phyloP scores from a whole-genome alignment of 1,140 invertebrate genomes.

The Eumaeus atala region DNA sequence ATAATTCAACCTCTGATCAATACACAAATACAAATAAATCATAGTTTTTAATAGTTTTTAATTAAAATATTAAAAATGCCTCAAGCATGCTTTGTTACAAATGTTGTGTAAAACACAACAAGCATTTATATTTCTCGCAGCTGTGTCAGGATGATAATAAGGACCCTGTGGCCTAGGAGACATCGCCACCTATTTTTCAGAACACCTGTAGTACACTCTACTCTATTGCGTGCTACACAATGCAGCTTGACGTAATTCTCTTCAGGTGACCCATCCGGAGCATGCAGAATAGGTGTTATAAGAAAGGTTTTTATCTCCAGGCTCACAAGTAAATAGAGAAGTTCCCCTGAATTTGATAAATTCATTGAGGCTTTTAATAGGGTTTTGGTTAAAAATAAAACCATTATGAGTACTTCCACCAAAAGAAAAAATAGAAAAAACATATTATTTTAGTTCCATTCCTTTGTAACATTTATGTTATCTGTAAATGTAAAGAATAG shows the following conservation, averaged over 20 bases:
- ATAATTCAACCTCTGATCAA: background rate
- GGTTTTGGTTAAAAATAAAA: constrained; percentile 21
- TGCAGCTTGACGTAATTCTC: constrained; percentile 20
- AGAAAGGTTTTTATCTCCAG: constrained; percentile 13
- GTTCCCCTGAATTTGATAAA: constrained; percentile 2
- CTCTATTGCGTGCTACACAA: constrained; percentile 18
- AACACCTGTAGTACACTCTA: constrained; percentile 23
- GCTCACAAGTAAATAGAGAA: constrained; percentile 3
- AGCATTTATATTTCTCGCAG: too few relatives aligned
- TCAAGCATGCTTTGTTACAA: constrained; percentile 2
- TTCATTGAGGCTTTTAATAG: constrained; percentile 5
- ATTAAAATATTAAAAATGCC: background rate
- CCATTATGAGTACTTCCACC: constrained; percentile 10
- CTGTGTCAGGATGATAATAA: constrained; percentile 22
- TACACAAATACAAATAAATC: background rate
- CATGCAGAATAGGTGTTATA: constrained; percentile 25
- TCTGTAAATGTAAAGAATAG: too few relatives aligned
- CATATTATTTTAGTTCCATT: too few relatives aligned
- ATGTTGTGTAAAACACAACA: constrained; percentile 29
- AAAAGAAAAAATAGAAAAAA: too few relatives aligned
- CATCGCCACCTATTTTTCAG: constrained; percentile 29
- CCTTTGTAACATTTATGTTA: too few relatives aligned
- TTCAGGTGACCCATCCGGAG: constrained; percentile 18
- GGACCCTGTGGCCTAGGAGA: constrained; percentile 17
- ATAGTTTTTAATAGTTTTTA: background rate